A percentile compares a stretch with the other conserved stretches of the same genome.
These are phyloP conservation scores for Apodemia mormo DNA, from an alignment of 2,888 invertebrate genomes.

Conservation along the genomic window DNA sequence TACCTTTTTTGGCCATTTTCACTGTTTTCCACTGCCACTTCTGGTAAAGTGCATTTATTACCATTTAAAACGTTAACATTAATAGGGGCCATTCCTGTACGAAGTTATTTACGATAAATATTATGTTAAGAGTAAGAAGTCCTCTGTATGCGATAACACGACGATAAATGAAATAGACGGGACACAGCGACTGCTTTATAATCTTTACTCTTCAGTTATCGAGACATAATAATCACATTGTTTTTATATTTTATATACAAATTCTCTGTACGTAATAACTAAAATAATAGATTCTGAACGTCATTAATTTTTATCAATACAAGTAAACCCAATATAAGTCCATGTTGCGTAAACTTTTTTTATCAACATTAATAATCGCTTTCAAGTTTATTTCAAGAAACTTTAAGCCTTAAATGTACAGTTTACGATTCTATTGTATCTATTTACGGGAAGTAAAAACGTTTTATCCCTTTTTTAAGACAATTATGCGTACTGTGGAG, in stretches of 20 bases:
- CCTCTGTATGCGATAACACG: constrained; percentile 58
- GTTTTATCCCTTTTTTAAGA: no score
- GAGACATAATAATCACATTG: constrained; percentile 40
- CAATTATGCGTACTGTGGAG: no score
- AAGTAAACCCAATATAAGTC: constrained; percentile 28
- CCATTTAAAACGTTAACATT: constrained; percentile 62
- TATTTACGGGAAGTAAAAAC: no score
- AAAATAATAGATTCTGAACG: not conserved
- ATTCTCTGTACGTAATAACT: not conserved
- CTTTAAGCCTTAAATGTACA: no score
- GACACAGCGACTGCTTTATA: constrained; percentile 60
- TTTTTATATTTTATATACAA: constrained; percentile 32
- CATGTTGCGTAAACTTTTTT: not conserved
- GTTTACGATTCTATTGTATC: no score
- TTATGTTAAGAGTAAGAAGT: constrained; percentile 40
- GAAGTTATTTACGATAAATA: constrained; percentile 37
- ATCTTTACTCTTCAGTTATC: constrained; percentile 36
- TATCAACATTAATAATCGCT: not conserved
- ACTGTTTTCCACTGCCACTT: constrained; percentile 64
- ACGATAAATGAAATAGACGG: constrained; percentile 58
- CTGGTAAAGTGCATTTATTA: constrained; percentile 52
- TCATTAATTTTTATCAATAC: constrained; percentile 27
- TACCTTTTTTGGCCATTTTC: constrained; percentile 54
- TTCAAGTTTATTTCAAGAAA: no score
- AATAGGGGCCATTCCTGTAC: constrained; percentile 72